Evolutionary conservation across 1,140 invertebrate genomes (phyloP).

Genomic region (Subanguina moxae): DNA sequence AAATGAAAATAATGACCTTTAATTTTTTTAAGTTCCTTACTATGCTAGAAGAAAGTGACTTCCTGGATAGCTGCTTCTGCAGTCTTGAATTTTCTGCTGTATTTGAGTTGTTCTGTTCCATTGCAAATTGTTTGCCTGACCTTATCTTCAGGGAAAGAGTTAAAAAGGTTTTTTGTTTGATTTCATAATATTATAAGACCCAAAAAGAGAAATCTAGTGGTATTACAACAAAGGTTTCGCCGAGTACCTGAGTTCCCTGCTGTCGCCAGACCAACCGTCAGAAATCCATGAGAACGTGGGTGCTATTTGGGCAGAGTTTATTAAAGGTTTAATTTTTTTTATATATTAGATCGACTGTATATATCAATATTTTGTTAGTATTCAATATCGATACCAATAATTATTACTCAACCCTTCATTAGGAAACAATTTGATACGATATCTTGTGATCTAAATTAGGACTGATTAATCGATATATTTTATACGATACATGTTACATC

Average conservation of each 20-base stretch:
- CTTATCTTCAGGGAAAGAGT: conserved; percentile 23
- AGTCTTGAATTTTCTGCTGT: conserved; percentile 23
- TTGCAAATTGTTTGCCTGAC: conserved; percentile 34
- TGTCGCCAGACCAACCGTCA: conserved; percentile 25
- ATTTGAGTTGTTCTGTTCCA: conserved; percentile 31
- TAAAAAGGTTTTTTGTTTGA: conserved; percentile 16
- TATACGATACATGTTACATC: no score
- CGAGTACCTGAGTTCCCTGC: conserved; percentile 9
- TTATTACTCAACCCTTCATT: no score
- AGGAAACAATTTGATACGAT: no score
- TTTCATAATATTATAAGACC: not conserved
- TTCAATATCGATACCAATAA: no score
- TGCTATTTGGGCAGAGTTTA: conserved; percentile 31
- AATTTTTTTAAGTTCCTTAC: conserved; percentile 22
- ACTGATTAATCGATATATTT: no score
- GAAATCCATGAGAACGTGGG: conserved; percentile 28
- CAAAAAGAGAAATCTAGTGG: conserved; percentile 20
- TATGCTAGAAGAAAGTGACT: conserved; percentile 28
- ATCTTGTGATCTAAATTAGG: no score
- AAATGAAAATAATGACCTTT: not conserved
- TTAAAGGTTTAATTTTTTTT: conserved; percentile 36
- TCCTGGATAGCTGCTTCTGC: conserved; percentile 23
- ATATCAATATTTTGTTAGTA: no score
- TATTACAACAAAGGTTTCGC: conserved; percentile 25
- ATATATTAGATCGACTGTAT: no score